Base-by-base conservation (phyloP, 2,113 vertebrate genomes). In the Bos indicus region DNA sequence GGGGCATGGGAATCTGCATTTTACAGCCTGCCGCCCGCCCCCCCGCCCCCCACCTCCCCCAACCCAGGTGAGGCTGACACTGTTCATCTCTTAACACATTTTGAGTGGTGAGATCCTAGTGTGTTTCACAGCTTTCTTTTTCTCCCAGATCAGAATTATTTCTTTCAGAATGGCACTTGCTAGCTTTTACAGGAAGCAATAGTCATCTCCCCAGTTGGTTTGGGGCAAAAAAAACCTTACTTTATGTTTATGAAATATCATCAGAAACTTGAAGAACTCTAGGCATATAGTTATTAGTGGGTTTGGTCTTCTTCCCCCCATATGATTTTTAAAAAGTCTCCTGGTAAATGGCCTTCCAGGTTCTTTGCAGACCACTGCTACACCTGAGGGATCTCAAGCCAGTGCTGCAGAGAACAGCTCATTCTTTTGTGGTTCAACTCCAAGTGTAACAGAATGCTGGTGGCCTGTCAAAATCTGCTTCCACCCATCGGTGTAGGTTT, bases 31-130 rank as follows among this genome's bases (percentile, higher is more conserved):
- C 48, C 11, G 48, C 48, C 48, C 30, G 1, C 15, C 16, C 51
- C 0, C 52, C 15, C 14, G 1, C 0, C 52, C 52, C 15, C 15
- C 1, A 0, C 52, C 15, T 1, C 13, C 2, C 10, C 5, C 13
- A 1, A 28, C 8, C 4, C 19, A 40, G 16, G 11, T 57, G 17
- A 64, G 43, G 3, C 2, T 12, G 17, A 78, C 33, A 12, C 28
- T 36, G 2, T 33, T 88, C 2, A 21, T 43, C 30, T 74, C 91
- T n/a, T 13, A 5, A 40, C 13, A 19, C 7, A 8, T 46, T 88
- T 91, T 54, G 10, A 15, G 16, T 16, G 16, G 30, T n/a, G 12
- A 90, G 12, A 48, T 60, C 1, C 12, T 88, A 40, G 21, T 62
- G 40, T 25, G 13, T 40, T 43, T 60, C n/a, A 77, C 28, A 40